Percentiles rank a stretch among this genome's conserved stretches.
These are phyloP conservation scores for Dromaius novaehollandiae DNA, from an alignment of 2,113 vertebrate genomes.

Conservation along the genomic window DNA sequence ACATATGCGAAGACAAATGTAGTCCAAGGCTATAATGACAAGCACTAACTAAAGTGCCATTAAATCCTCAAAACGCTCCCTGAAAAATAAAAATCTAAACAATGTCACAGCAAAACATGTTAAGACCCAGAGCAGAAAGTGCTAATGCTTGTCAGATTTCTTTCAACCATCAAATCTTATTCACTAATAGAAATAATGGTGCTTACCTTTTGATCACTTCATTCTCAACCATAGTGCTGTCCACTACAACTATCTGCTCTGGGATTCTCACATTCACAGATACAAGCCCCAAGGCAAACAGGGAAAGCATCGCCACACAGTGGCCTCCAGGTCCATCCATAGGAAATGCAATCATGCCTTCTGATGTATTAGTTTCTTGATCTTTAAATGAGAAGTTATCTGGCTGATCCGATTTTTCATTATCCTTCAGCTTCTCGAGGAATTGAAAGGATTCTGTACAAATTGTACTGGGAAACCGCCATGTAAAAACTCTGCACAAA, in stretches of 20 bases:
- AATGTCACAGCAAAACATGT: not conserved
- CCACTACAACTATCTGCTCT: constrained; percentile 93
- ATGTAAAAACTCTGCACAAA: constrained; percentile 85
- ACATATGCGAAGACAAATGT: not conserved
- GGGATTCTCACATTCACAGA: constrained; percentile 86
- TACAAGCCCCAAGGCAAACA: constrained; percentile 88
- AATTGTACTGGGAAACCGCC: constrained; percentile 87
- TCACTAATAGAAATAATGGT: not conserved
- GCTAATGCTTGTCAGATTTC: not conserved
- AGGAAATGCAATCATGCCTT: constrained; percentile 80
- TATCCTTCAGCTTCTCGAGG: constrained; percentile 75
- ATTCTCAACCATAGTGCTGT: constrained; percentile 89
- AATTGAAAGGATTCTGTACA: constrained; percentile 88
- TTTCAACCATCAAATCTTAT: not conserved
- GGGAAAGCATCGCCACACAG: constrained; percentile 80
- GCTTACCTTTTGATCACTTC: constrained; percentile 85
- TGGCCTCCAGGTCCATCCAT: constrained; percentile 88
- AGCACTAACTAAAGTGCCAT: not conserved
- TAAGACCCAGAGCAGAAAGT: not conserved
- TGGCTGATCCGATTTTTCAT: constrained; percentile 67
- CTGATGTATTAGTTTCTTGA: constrained; percentile 52
- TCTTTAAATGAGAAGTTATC: constrained; percentile 78
- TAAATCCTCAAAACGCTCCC: not conserved
- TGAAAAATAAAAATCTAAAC: not conserved
- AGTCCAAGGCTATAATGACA: not conserved